These are phyloP conservation scores for Anthophora plumipes DNA, from an alignment of 2,888 invertebrate genomes.

Conservation along the genomic window DNA sequence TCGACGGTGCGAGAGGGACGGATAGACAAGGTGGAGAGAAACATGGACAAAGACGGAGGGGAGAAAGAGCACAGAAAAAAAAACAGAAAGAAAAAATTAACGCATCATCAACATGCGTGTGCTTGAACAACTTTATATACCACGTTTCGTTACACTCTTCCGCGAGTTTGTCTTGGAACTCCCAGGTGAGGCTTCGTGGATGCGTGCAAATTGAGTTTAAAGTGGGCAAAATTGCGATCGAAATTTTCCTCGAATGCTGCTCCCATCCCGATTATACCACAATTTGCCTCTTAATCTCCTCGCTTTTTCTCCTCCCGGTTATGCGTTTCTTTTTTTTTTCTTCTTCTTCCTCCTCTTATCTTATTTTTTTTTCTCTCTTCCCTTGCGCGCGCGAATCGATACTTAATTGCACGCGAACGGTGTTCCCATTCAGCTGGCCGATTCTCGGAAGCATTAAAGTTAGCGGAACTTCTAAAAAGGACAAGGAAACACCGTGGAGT, in stretches of 20 bases:
- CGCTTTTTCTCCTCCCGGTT: background rate
- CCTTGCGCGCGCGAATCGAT: constrained; percentile 10
- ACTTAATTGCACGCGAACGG: constrained; percentile 31
- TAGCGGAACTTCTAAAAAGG: constrained; percentile 16
- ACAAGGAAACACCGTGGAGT: constrained; percentile 3
- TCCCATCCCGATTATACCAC: constrained; percentile 11
- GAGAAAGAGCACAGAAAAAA: too few relatives aligned
- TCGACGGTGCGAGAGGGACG: background rate
- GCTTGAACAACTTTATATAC: constrained; percentile 11
- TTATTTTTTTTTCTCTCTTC: background rate
- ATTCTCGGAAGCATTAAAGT: constrained; percentile 32
- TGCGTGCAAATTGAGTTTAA: constrained; percentile 46
- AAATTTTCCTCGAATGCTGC: constrained; percentile 38
- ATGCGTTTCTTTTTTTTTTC: too few relatives aligned
- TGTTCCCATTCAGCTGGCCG: background rate
- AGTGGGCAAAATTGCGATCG: constrained; percentile 45
- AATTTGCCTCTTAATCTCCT: constrained; percentile 44
- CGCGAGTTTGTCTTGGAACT: constrained; percentile 5
- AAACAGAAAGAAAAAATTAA: background rate
- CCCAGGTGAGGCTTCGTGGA: background rate
- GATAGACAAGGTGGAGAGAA: background rate
- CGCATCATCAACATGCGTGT: constrained; percentile 26
- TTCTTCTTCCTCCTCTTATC: too few relatives aligned
- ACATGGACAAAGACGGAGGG: background rate
- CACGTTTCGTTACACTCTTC: constrained; percentile 13